Percentiles rank a stretch among this genome's conserved stretches.
Conservation (phyloP, 1,140 invertebrate genomes). For the Palaemon carinicauda region DNA sequence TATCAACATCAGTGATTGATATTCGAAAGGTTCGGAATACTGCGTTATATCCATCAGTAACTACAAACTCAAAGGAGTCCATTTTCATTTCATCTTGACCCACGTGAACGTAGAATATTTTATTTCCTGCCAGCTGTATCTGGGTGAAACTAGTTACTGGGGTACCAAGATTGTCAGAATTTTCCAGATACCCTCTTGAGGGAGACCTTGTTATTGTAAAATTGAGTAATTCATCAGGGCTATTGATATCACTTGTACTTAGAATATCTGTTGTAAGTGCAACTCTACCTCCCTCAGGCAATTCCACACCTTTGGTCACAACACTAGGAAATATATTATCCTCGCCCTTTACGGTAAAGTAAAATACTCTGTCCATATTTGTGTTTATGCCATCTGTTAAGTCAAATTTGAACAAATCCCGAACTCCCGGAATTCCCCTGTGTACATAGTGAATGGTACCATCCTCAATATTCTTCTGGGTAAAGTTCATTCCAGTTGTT, state of each 20-base stretch:
- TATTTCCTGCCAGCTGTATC: constrained; percentile 65
- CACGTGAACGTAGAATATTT: constrained; percentile 65
- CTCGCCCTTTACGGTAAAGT: constrained; percentile 64
- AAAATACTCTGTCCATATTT: constrained; percentile 65
- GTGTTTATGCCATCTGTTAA: constrained; percentile 66
- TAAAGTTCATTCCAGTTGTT: constrained; percentile 64
- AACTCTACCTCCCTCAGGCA: constrained; percentile 64
- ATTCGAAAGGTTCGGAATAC: constrained; percentile 65
- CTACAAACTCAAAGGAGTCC: constrained; percentile 67
- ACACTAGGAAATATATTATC: constrained; percentile 63
- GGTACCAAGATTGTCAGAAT: constrained; percentile 62
- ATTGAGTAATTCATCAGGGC: constrained; percentile 62
- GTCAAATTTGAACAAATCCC: constrained; percentile 66
- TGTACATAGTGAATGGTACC: constrained; percentile 64
- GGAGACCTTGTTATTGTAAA: constrained; percentile 65
- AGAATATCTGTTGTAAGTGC: constrained; percentile 64
- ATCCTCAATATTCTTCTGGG: constrained; percentile 65
- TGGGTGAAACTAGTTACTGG: constrained; percentile 65
- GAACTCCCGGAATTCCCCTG: constrained; percentile 62
- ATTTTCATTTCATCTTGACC: constrained; percentile 64
- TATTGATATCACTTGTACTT: constrained; percentile 64
- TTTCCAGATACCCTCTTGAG: constrained; percentile 64
- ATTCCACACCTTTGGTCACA: constrained; percentile 63
- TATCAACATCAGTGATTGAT: constrained; percentile 65
- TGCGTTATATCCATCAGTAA: constrained; percentile 65